A percentile compares a stretch with the other conserved stretches of the same genome.
Evolutionary conservation across 2,888 invertebrate species (phyloP).

Genomic region (Steinernema carpocapsae): DNA sequence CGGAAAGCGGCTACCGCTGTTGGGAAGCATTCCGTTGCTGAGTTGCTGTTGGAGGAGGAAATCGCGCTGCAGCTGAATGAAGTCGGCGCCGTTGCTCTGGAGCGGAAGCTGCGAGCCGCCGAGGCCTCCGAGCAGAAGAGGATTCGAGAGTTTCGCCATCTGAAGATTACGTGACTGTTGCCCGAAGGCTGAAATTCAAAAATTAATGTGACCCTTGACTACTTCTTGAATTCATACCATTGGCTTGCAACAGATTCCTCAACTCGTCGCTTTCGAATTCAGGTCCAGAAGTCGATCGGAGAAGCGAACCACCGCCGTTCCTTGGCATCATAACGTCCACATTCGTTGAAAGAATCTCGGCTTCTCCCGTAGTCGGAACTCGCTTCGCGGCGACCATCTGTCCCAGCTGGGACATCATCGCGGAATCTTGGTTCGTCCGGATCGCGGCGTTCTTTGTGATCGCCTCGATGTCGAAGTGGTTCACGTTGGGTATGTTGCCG

Average conservation of each 20-base stretch:
- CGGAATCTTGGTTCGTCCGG: slow-evolving; percentile 17
- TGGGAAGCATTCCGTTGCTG: neutral
- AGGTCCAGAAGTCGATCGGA: neutral
- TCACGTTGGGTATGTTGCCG: slow-evolving; percentile 7
- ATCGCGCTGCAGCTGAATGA: slow-evolving; percentile 10
- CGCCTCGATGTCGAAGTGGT: slow-evolving; percentile 29
- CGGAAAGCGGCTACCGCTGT: slow-evolving; percentile 15
- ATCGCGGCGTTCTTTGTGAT: slow-evolving; percentile 30
- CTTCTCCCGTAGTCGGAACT: neutral
- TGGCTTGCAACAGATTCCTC: slow-evolving; percentile 2
- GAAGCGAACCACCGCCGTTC: slow-evolving; percentile 2
- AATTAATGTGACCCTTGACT: too few species aligned
- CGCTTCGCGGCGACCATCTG: neutral
- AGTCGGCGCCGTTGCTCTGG: neutral
- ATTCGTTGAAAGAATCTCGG: slow-evolving; percentile 23
- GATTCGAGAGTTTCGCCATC: slow-evolving; percentile 27
- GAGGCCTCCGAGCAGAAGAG: slow-evolving; percentile 8
- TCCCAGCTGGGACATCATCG: neutral
- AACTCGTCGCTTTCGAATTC: slow-evolving; percentile 8
- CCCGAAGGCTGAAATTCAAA: neutral
- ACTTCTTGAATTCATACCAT: too few species aligned
- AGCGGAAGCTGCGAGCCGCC: neutral
- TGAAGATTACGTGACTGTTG: slow-evolving; percentile 10
- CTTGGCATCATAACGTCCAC: slow-evolving; percentile 23
- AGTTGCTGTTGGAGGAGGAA: slow-evolving; percentile 30